Conservation (phyloP, 2,113 vertebrate species). For the Cnemophilus loriae region DNA sequence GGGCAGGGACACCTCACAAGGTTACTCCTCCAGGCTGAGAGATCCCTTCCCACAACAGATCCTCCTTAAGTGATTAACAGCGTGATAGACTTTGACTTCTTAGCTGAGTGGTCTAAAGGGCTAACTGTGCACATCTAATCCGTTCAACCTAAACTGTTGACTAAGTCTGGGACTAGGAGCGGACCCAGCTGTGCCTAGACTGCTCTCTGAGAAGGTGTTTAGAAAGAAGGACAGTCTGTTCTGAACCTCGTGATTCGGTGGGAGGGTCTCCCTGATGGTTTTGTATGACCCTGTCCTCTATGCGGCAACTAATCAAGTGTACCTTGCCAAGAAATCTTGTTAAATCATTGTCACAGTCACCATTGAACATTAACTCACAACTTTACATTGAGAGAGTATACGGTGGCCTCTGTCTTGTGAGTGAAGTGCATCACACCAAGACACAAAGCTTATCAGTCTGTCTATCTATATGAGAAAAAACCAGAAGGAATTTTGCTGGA, state of each 20-base stretch:
- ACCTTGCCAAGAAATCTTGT: not conserved
- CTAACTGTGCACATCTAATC: not conserved
- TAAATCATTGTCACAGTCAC: not conserved
- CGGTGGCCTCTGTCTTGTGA: not conserved
- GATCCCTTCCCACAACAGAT: not conserved
- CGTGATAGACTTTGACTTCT: not conserved
- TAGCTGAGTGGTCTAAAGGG: not conserved
- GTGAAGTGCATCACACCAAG: not conserved
- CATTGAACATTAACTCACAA: not conserved
- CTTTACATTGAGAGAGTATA: not conserved
- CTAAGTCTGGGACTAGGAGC: not conserved
- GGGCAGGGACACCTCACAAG: not conserved
- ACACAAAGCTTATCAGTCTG: not conserved
- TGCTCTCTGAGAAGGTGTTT: not conserved
- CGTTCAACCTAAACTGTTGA: not conserved
- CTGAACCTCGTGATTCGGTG: not conserved
- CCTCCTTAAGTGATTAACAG: not conserved
- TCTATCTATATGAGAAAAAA: not conserved
- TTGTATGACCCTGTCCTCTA: not conserved
- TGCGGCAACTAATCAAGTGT: not conserved
- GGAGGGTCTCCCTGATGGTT: not conserved
- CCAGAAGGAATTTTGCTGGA: not conserved
- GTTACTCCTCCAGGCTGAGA: not conserved
- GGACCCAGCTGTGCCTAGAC: not conserved
- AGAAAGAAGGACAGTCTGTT: not conserved